phyloP scores from a whole-genome alignment of 37 sponge, comb jelly and placozoan genomes.

The Halichondria panicea region DNA sequence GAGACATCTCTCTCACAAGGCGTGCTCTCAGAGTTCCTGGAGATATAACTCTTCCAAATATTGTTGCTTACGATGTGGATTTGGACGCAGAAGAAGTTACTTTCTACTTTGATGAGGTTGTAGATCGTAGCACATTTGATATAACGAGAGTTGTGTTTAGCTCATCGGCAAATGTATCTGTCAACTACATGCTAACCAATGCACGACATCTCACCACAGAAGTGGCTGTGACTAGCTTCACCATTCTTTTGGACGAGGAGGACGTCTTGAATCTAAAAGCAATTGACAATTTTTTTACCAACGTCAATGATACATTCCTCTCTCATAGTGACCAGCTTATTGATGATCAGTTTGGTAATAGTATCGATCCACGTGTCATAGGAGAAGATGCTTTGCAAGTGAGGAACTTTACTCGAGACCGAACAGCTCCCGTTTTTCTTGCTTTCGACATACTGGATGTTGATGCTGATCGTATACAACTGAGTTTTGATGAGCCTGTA shows the following conservation, averaged over 20 bases:
- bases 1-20: neutral
- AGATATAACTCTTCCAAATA: constrained; percentile 46
- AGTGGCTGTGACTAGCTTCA: constrained; percentile 28
- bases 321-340: constrained; percentile 35
- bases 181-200: constrained; percentile 47
- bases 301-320: constrained; percentile 63
- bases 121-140: constrained; percentile 19
- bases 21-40: constrained; percentile 29
- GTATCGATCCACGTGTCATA: constrained; percentile 10
- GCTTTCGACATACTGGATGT: constrained; percentile 48
- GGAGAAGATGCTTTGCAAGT: constrained; percentile 54
- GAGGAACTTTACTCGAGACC: constrained; percentile 41
- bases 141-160: constrained; percentile 26
- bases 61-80: constrained; percentile 49
- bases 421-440: constrained; percentile 27
- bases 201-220: neutral
- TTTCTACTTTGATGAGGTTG: constrained; percentile 67
- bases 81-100: constrained; percentile 44
- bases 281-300: constrained; percentile 57
- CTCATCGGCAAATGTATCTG: constrained; percentile 12
- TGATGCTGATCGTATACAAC: constrained; percentile 49
- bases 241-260: constrained; percentile 25
- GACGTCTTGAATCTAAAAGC: constrained; percentile 66
- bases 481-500: constrained; percentile 78
- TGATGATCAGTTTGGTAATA: constrained; percentile 34